These are phyloP conservation scores for Platygyra sinensis DNA, from an alignment of 64 coral and sea anemone species.

Conservation along the genomic window DNA sequence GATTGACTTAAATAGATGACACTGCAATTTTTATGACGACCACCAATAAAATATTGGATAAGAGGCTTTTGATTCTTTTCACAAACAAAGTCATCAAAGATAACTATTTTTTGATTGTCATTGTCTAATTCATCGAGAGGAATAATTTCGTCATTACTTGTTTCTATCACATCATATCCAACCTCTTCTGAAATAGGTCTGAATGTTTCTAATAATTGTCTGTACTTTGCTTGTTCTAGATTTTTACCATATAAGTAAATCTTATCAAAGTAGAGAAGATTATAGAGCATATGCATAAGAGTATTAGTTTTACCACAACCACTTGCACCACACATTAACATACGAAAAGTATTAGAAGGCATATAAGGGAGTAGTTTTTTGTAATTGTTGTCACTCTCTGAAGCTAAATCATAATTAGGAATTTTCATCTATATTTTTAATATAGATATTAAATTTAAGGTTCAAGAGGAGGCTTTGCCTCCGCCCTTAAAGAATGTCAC, in stretches of 20 bases:
- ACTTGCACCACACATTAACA: slow-evolving; percentile 6
- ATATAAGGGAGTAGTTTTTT: not conserved
- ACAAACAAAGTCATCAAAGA: slow-evolving; percentile 37
- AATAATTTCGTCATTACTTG: slow-evolving; percentile 19
- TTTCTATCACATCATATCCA: slow-evolving; percentile 1
- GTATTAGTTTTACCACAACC: slow-evolving; percentile 30
- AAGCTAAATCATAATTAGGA: not conserved
- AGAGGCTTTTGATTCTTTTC: slow-evolving; percentile 25
- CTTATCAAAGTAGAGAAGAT: slow-evolving; percentile 24
- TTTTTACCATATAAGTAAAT: slow-evolving; percentile 30
- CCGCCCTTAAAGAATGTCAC: too few species aligned
- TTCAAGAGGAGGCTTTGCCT: too few species aligned
- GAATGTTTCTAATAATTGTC: not conserved
- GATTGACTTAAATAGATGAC: slow-evolving; percentile 38
- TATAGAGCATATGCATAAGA: slow-evolving; percentile 4
- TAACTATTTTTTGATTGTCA: slow-evolving; percentile 18
- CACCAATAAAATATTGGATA: slow-evolving; percentile 34
- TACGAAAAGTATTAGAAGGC: not conserved
- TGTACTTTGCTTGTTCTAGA: slow-evolving; percentile 21
- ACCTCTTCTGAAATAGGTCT: not conserved
- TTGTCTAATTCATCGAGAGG: not conserved
- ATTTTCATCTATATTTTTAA: slow-evolving; percentile 13
- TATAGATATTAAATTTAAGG: too few species aligned
- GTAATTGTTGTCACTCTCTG: not conserved
- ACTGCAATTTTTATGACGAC: slow-evolving; percentile 37